phyloP scores from a whole-genome alignment of 2,113 vertebrate species.

The Catharus fuscescens region DNA sequence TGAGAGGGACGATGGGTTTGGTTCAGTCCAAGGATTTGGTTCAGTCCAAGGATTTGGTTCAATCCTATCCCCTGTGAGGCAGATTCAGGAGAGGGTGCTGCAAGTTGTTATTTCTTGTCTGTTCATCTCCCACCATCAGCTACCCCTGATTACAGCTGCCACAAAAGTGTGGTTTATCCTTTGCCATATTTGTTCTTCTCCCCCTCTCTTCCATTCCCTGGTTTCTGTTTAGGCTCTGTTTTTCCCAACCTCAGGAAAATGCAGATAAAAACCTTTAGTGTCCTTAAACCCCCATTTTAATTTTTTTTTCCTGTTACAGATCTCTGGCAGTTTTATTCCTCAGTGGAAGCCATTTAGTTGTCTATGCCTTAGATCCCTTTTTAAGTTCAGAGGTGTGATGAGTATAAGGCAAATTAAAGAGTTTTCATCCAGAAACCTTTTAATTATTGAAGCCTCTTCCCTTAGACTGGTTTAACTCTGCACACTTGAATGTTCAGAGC shows the following conservation, averaged over 20 bases:
- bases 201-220: not conserved
- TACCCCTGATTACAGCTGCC: rapidly evolving
- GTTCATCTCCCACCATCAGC: not conserved
- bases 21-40: not conserved
- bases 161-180: not conserved
- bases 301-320: not conserved
- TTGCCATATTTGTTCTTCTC: not conserved
- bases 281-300: not conserved
- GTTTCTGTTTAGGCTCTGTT: not conserved
- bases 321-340: not conserved
- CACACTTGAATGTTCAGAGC: not conserved
- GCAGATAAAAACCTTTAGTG: not conserved
- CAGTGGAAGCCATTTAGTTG: not conserved
- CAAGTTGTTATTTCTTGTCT: not conserved
- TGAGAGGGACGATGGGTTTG: not conserved
- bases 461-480: not conserved
- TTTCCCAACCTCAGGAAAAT: not conserved
- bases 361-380: not conserved
- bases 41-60: not conserved
- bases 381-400: not conserved
- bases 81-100: not conserved
- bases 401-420: not conserved
- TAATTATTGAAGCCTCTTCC: not conserved
- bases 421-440: not conserved
- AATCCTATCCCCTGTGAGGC: not conserved